phyloP scores from a whole-genome alignment of 2,113 vertebrate species.

The Indri indri region DNA sequence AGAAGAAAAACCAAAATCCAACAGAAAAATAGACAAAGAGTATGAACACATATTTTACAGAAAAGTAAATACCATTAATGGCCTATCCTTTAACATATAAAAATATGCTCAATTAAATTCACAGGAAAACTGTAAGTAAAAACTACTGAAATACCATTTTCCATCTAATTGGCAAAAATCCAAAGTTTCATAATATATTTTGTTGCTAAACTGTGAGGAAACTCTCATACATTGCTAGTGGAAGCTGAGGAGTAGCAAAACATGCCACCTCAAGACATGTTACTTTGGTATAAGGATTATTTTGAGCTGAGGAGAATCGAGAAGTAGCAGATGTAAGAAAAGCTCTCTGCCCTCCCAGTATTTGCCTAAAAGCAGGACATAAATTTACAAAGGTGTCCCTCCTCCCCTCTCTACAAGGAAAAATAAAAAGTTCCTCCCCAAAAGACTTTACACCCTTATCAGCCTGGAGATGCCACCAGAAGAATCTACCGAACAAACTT shows the following conservation, averaged over 20 bases:
- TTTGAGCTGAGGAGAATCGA: background rate
- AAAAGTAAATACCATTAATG: constrained; percentile 30
- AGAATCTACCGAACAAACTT: background rate
- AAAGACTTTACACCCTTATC: background rate
- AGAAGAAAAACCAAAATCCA: constrained; percentile 24
- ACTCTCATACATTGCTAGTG: background rate
- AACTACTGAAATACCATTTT: constrained; percentile 14
- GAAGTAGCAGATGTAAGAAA: background rate
- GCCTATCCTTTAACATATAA: background rate
- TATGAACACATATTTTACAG: background rate
- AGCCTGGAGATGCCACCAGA: background rate
- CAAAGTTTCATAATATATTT: constrained; percentile 12
- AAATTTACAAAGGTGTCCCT: background rate
- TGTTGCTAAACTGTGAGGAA: background rate
- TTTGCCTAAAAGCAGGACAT: background rate
- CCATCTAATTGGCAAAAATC: background rate
- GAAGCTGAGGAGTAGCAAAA: background rate
- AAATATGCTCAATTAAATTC: constrained; percentile 25
- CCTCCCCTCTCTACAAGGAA: background rate
- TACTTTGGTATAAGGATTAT: background rate
- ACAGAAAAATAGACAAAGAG: background rate
- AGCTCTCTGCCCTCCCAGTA: background rate
- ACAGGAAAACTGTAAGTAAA: constrained; percentile 6
- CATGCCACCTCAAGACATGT: background rate
- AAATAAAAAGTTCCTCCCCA: background rate